A percentile compares a stretch with the other conserved stretches of the same genome.
phyloP scores from a whole-genome alignment of 2,113 vertebrate species.

The Vulpes lagopus region DNA sequence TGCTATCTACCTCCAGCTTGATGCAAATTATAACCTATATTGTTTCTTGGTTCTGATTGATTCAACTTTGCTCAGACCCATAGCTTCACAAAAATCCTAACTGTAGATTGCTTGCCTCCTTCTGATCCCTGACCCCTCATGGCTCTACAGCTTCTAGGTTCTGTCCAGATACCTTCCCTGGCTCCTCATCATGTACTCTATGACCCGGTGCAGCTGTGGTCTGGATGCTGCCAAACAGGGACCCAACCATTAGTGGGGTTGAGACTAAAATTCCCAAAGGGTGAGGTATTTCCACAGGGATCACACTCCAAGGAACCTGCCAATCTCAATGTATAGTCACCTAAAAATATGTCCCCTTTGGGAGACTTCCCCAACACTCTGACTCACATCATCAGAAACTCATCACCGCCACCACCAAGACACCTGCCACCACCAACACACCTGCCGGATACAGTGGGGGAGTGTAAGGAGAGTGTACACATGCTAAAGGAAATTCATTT shows the following conservation, averaged over 20 bases:
- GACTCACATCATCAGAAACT: constrained; percentile 38
- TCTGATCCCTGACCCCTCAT: neutral
- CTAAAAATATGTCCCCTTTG: neutral
- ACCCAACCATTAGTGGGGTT: neutral
- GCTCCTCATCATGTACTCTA: neutral
- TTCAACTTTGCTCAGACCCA: neutral
- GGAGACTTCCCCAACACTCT: neutral
- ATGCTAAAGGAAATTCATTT: constrained; percentile 29
- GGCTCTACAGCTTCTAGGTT: neutral
- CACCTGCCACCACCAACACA: neutral
- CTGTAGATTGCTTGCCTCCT: neutral
- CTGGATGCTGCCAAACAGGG: neutral
- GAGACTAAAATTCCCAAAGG: neutral
- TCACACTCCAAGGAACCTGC: neutral
- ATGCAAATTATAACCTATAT: neutral
- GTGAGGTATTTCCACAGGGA: neutral
- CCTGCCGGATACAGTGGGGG: neutral
- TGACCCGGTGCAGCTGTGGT: neutral
- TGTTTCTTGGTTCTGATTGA: constrained; percentile 1
- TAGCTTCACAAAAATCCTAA: neutral
- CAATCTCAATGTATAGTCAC: neutral
- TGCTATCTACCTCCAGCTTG: neutral
- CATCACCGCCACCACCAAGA: neutral
- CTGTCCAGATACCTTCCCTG: neutral
- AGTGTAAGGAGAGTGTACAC: neutral